These are phyloP conservation scores for Enteromius trimaculatus DNA, from an alignment of 2,797 vertebrate species.

Conservation along the genomic window DNA sequence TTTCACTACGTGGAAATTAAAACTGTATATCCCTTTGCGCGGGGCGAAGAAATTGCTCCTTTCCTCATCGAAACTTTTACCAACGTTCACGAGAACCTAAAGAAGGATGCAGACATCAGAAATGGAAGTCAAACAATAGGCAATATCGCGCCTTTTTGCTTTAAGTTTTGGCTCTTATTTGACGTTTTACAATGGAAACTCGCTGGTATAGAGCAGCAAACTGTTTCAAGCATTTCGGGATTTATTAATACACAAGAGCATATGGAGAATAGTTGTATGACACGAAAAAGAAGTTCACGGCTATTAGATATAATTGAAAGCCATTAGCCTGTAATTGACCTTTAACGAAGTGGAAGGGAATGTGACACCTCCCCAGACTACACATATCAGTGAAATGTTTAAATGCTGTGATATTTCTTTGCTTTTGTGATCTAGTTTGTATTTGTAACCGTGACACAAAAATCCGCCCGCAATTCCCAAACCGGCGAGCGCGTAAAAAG, in stretches of 20 bases:
- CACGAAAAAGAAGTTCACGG: slow-evolving; percentile 28
- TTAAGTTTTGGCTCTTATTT: neutral
- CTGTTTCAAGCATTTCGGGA: neutral
- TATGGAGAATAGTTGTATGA: slow-evolving; percentile 13
- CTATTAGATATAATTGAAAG: slow-evolving; percentile 65
- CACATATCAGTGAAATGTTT: slow-evolving; percentile 57
- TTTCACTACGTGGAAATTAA: slow-evolving; percentile 99
- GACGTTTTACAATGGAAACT: neutral
- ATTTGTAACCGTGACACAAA: neutral
- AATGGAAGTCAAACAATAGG: slow-evolving; percentile 8
- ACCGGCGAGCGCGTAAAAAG: neutral
- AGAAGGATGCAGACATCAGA: slow-evolving; percentile 50
- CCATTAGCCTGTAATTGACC: slow-evolving; percentile 72
- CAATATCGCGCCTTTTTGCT: neutral
- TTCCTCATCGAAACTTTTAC: slow-evolving; percentile 93
- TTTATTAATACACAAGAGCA: neutral
- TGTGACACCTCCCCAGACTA: slow-evolving; percentile 61
- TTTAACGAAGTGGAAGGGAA: slow-evolving; percentile 63
- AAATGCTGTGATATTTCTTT: slow-evolving; percentile 1
- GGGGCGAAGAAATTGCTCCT: slow-evolving; percentile 95
- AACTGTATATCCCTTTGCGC: slow-evolving; percentile 98
- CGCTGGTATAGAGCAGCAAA: neutral
- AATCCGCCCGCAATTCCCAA: neutral
- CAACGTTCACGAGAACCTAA: slow-evolving; percentile 95
- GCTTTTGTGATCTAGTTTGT: slow-evolving; percentile 13